Evolutionary conservation across 1,140 invertebrate genomes (phyloP), one percentile per base, ranked within the genome.

Genomic region (Eriosoma lanigerum): DNA sequence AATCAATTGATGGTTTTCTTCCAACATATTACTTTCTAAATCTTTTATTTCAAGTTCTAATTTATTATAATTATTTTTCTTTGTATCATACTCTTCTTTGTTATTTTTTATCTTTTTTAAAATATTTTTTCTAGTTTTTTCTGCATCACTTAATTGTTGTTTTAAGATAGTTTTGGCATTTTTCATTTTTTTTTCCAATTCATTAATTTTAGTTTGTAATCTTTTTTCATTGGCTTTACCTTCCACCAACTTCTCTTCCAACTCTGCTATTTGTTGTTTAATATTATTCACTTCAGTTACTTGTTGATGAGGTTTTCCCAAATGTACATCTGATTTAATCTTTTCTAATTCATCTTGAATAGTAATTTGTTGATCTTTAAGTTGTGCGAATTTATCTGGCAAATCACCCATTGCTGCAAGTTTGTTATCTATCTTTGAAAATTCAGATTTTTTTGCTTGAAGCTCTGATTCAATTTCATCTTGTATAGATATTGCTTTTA

Each of bases 1-100:
- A 24, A 86, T 84, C 1, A 92, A 83, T 82, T 90, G 85, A 50
- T 87, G 82, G 82, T 91, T 88, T 3, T 88, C 82, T 81, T 84
- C 81, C 54, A 87, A 87, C 0, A 91, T 85, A 62, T 87, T 84
- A 48, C 10, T 19, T 19, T 21, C 62, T 62, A 78, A 78, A 26
- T 26, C 44, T 48, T 80, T 64, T 4, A 80, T 29, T 80, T 60
- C 78, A 29, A 66, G 75, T 32, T 80, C 78, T 29, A 80, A 80
- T 81, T 76, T 76, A 44, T 78, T 75, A 76, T 60, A 48, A n/a
- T 76, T 75, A 76, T 62, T 46, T 60, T 78, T 60, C 44, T 78
- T 78, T 19, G 24, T 12, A 26, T 78, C 75, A 29, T 24, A 78
- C 26, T 78, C 75, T 26, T 32, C 17, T 46, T 78, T 78, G 13